These are phyloP conservation scores for Esperia sulphurella DNA, from an alignment of 2,888 invertebrate species.

Conservation along the genomic window DNA sequence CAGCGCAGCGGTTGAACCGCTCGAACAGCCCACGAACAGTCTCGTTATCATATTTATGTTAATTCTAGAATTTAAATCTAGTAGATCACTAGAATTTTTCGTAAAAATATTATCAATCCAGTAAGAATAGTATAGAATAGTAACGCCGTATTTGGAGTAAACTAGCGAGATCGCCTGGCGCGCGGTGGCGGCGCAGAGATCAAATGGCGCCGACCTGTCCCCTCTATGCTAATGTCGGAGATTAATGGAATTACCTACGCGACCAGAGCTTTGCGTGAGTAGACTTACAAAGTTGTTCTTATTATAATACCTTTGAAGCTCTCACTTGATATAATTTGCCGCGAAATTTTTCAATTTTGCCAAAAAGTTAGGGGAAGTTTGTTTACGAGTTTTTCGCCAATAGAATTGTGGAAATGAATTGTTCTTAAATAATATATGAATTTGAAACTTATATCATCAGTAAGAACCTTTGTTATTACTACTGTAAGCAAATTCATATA, in stretches of 20 bases:
- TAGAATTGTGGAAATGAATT: conserved; percentile 9
- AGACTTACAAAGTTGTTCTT: conserved; percentile 43
- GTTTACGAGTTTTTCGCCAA: conserved; percentile 10
- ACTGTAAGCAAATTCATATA: no score
- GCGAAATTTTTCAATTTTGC: conserved; percentile 18
- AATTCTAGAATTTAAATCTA: no score
- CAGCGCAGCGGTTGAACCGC: no score
- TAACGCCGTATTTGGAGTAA: conserved; percentile 38
- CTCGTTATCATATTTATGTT: no score
- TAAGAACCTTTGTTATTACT: no score
- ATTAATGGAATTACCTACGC: conserved; percentile 64
- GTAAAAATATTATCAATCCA: no score
- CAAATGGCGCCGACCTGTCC: conserved; percentile 58
- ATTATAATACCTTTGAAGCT: conserved; percentile 41
- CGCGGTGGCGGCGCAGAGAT: conserved; percentile 34
- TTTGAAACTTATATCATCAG: no score
- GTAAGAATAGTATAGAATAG: no score
- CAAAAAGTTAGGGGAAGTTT: conserved; percentile 9
- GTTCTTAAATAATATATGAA: conserved; percentile 4
- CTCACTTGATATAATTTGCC: conserved; percentile 23
- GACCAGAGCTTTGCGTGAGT: conserved; percentile 29
- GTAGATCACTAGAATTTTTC: no score
- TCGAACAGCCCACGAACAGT: no score
- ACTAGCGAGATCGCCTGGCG: conserved; percentile 39
- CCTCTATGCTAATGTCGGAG: conserved; percentile 59